Evolutionary conservation across 2,797 vertebrate species (phyloP).

Genomic region (Diplodus sargus): DNA sequence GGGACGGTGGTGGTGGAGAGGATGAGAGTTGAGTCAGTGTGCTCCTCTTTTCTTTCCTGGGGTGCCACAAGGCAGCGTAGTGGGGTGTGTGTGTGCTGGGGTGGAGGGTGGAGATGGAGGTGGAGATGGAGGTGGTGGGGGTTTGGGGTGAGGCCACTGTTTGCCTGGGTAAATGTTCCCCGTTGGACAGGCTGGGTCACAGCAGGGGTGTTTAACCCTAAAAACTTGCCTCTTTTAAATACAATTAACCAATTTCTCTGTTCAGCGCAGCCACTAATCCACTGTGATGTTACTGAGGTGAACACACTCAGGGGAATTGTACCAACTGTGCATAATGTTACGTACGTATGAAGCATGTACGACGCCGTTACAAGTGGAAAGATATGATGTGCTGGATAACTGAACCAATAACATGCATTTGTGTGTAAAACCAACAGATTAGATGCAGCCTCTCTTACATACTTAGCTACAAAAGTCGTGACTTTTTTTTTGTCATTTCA

Average conservation of each 20-base stretch:
- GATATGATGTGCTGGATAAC: not conserved
- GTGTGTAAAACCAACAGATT: not conserved
- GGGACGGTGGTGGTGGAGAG: conserved; percentile 43
- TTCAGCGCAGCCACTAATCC: conserved; percentile 56
- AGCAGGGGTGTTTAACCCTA: conserved; percentile 74
- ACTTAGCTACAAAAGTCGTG: not conserved
- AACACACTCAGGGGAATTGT: conserved; percentile 3
- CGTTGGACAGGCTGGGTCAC: conserved; percentile 64
- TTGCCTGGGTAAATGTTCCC: conserved; percentile 77
- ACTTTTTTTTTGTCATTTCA: not conserved
- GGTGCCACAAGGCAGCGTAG: conserved; percentile 24
- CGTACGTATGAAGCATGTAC: not conserved
- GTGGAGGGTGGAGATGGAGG: conserved; percentile 7
- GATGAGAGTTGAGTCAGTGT: conserved; percentile 65
- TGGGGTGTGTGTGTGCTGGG: conserved; percentile 42
- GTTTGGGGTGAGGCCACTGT: conserved; percentile 52
- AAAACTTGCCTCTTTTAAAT: conserved; percentile 62
- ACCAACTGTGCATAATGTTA: not conserved
- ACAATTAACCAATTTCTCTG: conserved; percentile 62
- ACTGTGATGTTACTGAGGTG: conserved; percentile 50
- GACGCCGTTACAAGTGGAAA: not conserved
- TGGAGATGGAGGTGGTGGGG: not conserved
- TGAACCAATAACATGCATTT: not conserved
- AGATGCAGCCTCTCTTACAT: not conserved
- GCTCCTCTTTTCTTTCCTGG: conserved; percentile 51